Evolutionary conservation across 2,113 vertebrate genomes (phyloP).

Genomic region (Grammomys surdaster): DNA sequence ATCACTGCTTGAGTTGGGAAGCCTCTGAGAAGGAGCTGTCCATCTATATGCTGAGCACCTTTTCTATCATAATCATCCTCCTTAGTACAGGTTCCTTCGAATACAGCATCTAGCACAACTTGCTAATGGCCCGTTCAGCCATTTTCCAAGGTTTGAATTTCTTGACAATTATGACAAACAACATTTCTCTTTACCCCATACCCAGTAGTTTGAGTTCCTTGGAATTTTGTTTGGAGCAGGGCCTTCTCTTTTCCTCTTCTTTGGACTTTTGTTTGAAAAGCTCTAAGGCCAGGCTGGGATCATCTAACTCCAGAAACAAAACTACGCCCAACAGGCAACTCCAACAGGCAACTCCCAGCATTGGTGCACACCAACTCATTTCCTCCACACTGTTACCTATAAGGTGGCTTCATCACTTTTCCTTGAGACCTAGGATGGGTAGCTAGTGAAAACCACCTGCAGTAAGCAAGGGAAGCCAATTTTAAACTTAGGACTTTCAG

Average conservation of each 20-base stretch:
- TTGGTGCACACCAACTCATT: neutral
- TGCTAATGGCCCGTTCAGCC: neutral
- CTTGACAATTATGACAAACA: neutral
- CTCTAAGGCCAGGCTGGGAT: neutral
- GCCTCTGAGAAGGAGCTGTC: constrained; percentile 83
- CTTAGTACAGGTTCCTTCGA: constrained; percentile 77
- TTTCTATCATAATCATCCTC: constrained; percentile 74
- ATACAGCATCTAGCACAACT: constrained; percentile 58
- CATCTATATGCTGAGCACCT: constrained; percentile 77
- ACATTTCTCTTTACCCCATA: neutral
- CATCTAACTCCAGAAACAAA: neutral
- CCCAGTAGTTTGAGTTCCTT: neutral
- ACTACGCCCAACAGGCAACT: neutral
- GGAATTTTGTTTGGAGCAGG: neutral
- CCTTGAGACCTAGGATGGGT: neutral
- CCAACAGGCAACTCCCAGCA: neutral
- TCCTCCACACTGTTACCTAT: neutral
- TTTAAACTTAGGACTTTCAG: neutral
- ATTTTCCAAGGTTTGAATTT: neutral
- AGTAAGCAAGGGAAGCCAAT: too few relatives aligned
- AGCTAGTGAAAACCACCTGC: neutral
- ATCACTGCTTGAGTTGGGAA: constrained; percentile 64
- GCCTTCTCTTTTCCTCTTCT: neutral
- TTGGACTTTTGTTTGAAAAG: neutral
- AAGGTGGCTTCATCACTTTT: neutral